phyloP scores from a whole-genome alignment of 2,888 invertebrate species.

The Hypercompe scribonia region DNA sequence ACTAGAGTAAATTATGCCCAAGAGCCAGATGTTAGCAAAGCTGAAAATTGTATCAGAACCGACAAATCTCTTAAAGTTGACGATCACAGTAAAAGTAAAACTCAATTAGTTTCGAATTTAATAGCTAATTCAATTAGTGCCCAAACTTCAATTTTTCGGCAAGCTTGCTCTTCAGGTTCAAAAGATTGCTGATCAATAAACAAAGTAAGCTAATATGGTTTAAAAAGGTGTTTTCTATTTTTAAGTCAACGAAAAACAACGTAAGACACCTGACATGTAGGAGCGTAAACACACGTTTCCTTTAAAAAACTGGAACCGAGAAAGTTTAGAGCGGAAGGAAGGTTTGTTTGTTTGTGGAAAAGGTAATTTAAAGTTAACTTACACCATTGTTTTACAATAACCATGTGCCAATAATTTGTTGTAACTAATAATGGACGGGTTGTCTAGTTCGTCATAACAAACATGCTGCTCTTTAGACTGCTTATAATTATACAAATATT shows the following conservation, averaged over 20 bases:
- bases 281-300: background rate
- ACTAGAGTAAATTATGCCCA: background rate
- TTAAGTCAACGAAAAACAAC: background rate
- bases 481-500: background rate
- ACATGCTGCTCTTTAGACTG: slow-evolving; percentile 7
- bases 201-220: background rate
- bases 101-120: background rate
- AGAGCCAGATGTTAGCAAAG: background rate
- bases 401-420: slow-evolving; percentile 1
- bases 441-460: background rate
- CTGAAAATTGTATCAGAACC: background rate
- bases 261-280: background rate
- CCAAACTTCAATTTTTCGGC: background rate
- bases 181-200: background rate
- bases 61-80: background rate
- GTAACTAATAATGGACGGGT: background rate
- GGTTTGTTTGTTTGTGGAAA: background rate
- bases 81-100: background rate
- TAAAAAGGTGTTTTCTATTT: background rate
- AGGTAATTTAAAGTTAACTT: too few relatives aligned
- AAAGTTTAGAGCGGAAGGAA: background rate
- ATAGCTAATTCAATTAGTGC: background rate
- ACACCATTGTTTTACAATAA: background rate
- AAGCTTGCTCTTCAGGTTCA: background rate
- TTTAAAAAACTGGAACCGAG: background rate